phyloP scores from a whole-genome alignment of 2,797 vertebrate genomes.

The Thripadectes ignobilis region DNA sequence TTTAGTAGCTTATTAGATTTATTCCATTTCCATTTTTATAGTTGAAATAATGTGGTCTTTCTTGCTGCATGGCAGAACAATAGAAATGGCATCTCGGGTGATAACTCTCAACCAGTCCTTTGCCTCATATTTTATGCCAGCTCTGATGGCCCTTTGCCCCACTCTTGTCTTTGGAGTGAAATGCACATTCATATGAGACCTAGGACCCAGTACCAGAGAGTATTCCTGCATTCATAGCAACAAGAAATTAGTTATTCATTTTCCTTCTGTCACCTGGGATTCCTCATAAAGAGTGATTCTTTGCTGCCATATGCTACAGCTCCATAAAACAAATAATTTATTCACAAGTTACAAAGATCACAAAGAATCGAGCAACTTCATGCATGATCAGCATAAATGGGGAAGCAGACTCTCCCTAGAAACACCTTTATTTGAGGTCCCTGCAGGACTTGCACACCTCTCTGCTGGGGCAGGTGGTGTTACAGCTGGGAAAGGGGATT shows the following conservation, averaged over 20 bases:
- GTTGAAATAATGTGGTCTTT: neutral
- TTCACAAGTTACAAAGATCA: neutral
- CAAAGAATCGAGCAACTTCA: neutral
- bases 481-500: neutral
- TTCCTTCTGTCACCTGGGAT: constrained; percentile 20
- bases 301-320: constrained; percentile 24
- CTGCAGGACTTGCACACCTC: neutral
- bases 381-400: neutral
- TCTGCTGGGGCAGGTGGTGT: neutral
- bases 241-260: neutral
- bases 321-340: constrained; percentile 48
- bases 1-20: neutral
- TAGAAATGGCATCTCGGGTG: neutral
- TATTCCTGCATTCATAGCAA: neutral
- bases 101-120: neutral
- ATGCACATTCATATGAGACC: neutral
- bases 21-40: neutral
- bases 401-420: neutral
- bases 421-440: neutral
- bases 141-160: neutral
- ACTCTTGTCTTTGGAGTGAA: neutral
- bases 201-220: neutral
- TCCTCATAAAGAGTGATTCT: constrained; percentile 11
- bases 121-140: neutral
- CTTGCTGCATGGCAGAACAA: neutral